Evolutionary conservation across 2,113 vertebrate species (phyloP).

Genomic region (Gnathonemus echidnorhynchus): DNA sequence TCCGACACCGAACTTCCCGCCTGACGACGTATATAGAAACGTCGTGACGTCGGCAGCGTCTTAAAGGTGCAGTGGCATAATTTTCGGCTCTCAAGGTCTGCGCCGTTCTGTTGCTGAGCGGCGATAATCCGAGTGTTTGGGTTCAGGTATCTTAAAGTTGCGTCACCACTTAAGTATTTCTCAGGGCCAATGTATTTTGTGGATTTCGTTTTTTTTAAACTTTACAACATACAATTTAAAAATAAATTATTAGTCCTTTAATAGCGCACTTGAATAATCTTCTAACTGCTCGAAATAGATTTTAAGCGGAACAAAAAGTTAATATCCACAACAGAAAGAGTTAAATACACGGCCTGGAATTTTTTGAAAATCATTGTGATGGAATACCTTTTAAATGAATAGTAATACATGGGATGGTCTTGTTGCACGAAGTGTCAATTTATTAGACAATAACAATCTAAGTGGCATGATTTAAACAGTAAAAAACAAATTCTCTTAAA

Average conservation of each 20-base stretch:
- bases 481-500: neutral
- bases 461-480: neutral
- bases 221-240: neutral
- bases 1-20: conserved; percentile 17
- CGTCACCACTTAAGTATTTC: neutral
- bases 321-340: neutral
- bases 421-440: neutral
- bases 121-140: neutral
- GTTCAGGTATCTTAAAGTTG: neutral
- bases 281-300: neutral
- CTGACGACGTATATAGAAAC: neutral
- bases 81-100: neutral
- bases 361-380: neutral
- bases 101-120: neutral
- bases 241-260: neutral
- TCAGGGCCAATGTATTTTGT: neutral
- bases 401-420: neutral
- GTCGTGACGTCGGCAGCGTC: conserved; percentile 5
- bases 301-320: neutral
- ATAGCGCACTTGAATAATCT: neutral
- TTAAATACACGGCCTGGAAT: neutral
- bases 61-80: neutral
- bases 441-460: neutral
- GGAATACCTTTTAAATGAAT: neutral
- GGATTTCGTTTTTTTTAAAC: neutral